Evolutionary conservation across 2,888 invertebrate species (phyloP), one percentile per base, ranked within the genome.

Genomic region (Protonemura montana): DNA sequence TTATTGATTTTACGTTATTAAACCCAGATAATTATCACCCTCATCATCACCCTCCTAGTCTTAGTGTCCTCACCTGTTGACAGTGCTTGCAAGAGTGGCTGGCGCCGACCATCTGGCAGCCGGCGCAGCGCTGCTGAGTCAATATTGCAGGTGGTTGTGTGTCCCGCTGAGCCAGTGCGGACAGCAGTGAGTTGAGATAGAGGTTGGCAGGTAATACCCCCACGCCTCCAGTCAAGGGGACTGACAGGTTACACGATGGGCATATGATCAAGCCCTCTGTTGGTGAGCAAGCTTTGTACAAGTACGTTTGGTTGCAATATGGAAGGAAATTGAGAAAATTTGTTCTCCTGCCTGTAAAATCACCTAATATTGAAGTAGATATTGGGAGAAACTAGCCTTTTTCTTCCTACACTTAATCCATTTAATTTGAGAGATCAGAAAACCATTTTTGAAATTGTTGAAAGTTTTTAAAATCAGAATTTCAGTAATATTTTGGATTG

Each of bases 171-270:
- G 92, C 92, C 21, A 94, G 90, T 81, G 94, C 90, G 85, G 92
- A 90, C 0, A 95, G 91, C 76, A 95, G 90, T 0, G 94, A 94
- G 88, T 95, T 94, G 82, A 95, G 93, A 90, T 95, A 95, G 78
- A 95, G 91, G 90, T 95, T 95, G 10, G 93, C 93, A n/a, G 95
- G 95, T n/a, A 95, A 90, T 0, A 92, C 90, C 26, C 93, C 92
- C 26, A 94, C 90, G 5, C 91, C 91, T 35, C 90, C 90, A 76
- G 89, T 28, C 25, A 86, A n/a, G 88, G 25, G 89, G 0, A 93
- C 93, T 0, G 92, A 92, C 1, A 92, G 90, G 76, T 93, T 92
- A 89, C 95, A 95, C 86, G 94, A 92, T 0, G 95, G 95, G 88
- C 95, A 95, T 80, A 89, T 88, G 77, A 91, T 89, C 81, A 87